These are phyloP conservation scores for Propithecus perrieri DNA, from an alignment of 2,797 vertebrate species.

Conservation along the genomic window DNA sequence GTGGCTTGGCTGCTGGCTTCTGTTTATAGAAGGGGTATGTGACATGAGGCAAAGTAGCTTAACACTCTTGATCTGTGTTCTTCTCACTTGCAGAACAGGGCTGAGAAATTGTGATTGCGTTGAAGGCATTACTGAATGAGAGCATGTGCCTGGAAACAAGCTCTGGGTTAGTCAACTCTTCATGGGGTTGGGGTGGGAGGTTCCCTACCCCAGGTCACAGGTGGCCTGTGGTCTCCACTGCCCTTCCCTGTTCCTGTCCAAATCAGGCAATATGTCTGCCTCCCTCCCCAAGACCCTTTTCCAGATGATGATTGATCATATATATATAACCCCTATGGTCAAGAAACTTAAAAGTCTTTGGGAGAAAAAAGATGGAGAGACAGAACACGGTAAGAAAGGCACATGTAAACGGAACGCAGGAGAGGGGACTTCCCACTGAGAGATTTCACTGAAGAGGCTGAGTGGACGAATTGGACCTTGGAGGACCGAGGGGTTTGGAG, in stretches of 20 bases:
- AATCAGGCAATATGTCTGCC: not conserved
- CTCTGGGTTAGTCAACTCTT: not conserved
- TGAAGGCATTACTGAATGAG: not conserved
- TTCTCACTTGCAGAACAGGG: not conserved
- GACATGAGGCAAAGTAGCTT: not conserved
- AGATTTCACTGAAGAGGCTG: not conserved
- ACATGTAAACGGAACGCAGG: not conserved
- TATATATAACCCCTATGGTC: not conserved
- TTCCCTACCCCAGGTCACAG: no score
- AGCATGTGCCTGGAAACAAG: not conserved
- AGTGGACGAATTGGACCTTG: not conserved
- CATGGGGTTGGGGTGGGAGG: accelerated
- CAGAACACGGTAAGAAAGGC: not conserved
- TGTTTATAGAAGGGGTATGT: not conserved
- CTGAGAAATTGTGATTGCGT: not conserved
- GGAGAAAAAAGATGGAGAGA: not conserved
- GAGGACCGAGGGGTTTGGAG: not conserved
- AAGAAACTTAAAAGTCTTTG: not conserved
- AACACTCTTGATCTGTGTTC: not conserved
- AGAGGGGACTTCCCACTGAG: not conserved
- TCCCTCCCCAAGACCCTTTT: not conserved
- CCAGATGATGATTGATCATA: not conserved
- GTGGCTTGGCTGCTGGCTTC: not conserved
- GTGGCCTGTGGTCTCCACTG: not conserved
- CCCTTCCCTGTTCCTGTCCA: not conserved